phyloP scores from a whole-genome alignment of 2,888 invertebrate genomes.

The Chironomus tentans region DNA sequence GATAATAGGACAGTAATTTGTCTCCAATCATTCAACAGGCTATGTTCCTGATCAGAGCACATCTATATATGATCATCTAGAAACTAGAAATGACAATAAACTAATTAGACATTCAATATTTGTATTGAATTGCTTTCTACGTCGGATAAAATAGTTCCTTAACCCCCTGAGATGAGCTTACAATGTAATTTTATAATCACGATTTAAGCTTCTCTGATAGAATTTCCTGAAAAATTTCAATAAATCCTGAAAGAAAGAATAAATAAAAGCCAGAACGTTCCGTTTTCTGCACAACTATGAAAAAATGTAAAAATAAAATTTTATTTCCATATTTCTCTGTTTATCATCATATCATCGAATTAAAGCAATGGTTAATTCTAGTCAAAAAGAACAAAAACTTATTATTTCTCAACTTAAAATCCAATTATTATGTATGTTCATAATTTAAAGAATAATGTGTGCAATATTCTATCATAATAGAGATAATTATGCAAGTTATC shows the following conservation, averaged over 20 bases:
- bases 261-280: background rate
- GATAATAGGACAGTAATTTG: too few relatives aligned
- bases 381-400: background rate
- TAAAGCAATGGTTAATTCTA: background rate
- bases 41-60: background rate
- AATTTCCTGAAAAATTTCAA: background rate
- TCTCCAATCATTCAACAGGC: too few relatives aligned
- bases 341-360: background rate
- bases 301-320: conserved; percentile 6
- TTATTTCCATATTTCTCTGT: conserved; percentile 3
- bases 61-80: background rate
- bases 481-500: background rate
- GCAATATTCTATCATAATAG: background rate
- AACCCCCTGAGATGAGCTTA: background rate
- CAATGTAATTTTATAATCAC: too few relatives aligned
- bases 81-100: background rate
- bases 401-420: background rate
- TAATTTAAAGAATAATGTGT: background rate
- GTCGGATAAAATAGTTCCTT: background rate
- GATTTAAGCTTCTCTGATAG: too few relatives aligned
- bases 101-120: background rate
- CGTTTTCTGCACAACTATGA: conserved; percentile 1
- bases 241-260: too few relatives aligned
- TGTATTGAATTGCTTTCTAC: background rate
- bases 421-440: background rate